Evolutionary conservation across 2,888 invertebrate species (phyloP).

Genomic region (Callosobruchus maculatus): DNA sequence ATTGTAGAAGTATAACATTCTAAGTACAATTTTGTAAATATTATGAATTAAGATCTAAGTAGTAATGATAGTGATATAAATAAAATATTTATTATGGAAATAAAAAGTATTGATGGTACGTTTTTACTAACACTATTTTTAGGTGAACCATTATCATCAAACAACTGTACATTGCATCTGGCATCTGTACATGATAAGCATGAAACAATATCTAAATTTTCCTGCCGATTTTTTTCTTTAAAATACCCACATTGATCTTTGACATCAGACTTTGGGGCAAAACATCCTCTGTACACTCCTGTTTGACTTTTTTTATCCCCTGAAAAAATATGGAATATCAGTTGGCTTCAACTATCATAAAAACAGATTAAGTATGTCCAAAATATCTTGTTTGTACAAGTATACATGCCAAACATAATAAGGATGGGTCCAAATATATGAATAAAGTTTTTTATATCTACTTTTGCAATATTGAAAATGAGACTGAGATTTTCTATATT

Average conservation of each 20-base stretch:
- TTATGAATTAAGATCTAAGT: neutral
- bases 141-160: conserved; percentile 10
- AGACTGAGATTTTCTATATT: too few species aligned
- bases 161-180: conserved; percentile 13
- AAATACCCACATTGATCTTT: conserved; percentile 14
- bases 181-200: conserved; percentile 13
- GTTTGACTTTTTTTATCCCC: neutral
- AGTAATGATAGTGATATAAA: neutral
- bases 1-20: neutral
- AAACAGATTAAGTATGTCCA: too few species aligned
- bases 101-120: neutral
- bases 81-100: conserved; percentile 2
- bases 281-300: conserved; percentile 16
- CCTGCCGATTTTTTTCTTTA: conserved; percentile 3
- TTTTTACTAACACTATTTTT: neutral
- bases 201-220: conserved; percentile 7
- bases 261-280: conserved; percentile 9
- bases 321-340: neutral
- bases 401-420: too few species aligned
- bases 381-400: too few species aligned
- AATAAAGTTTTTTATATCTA: too few species aligned
- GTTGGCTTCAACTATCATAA: neutral
- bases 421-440: too few species aligned
- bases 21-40: conserved; percentile 2
- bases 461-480: too few species aligned